Evolutionary conservation across 1,140 invertebrate genomes (phyloP), one percentile per base, ranked within the genome.

Genomic region (Pectinophora gossypiella): DNA sequence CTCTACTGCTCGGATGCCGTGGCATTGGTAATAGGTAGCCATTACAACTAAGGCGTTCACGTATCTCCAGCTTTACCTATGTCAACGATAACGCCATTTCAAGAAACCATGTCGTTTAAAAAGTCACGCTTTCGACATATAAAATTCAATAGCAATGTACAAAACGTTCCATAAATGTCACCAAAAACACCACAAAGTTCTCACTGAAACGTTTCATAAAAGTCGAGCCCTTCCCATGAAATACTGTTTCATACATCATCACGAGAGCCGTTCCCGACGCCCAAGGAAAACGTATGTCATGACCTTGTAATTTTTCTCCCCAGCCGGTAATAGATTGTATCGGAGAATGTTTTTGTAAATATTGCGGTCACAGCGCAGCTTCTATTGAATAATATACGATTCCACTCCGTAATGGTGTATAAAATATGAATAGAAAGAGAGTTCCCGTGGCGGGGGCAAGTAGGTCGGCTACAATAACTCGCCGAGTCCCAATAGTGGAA

Each of bases 401-500:
- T 67, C 56, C 32, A 61, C 51, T 58, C 59, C 51, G 68, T 71
- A 74, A 76, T 68, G 54, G 58, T 57, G 61, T 72, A 76, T 77
- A 67, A 77, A 77, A 79, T 76, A 82, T 77, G 71, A 77, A 77
- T 67, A 57, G 59, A 59, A 54, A 61, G 55, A 67, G 58, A 59
- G 61, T 62, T 54, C 48, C 50, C 57, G 55, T 59, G 50, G 51
- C 56, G 49, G 53, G 60, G 53, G 35, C 61, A 61, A 71, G 59
- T 67, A 68, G 74, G 71, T 72, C 65, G 63, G 57, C 61, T 56
- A 73, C 71, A 69, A 79, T 75, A 77, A 72, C 70, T 76, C 70
- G 45, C 47, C 20, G 22, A 61, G 61, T 80, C 82, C 79, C 82
- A 58, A 68, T 72, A 71, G 79, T 72, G 59, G 68, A 61, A 75